Conservation (phyloP, 2,113 vertebrate species). For the Chaetodon auriga region DNA sequence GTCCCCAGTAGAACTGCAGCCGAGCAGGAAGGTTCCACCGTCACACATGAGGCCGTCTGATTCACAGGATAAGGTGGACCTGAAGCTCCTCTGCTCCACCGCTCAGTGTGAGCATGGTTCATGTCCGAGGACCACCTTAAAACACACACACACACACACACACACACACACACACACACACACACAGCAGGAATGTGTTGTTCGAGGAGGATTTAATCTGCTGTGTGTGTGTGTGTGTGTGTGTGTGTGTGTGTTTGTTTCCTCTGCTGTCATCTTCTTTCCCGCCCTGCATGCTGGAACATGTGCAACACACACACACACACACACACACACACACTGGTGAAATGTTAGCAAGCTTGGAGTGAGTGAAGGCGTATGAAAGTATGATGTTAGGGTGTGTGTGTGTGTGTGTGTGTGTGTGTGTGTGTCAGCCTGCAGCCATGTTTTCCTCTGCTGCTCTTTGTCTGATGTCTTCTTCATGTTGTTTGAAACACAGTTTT, state of each 20-base stretch:
- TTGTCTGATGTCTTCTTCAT: neutral
- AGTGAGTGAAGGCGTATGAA: neutral
- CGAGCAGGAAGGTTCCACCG: neutral
- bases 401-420: constrained; percentile 9
- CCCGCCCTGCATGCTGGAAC: constrained; percentile 9
- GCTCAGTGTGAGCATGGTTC: neutral
- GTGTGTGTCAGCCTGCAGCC: constrained; percentile 1
- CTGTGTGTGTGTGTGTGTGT: constrained; percentile 5
- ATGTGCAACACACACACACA: constrained; percentile 3
- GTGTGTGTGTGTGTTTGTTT: constrained; percentile 10
- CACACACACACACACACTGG: neutral
- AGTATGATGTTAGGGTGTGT: neutral
- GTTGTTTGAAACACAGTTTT: neutral
- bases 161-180: neutral
- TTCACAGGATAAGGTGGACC: neutral
- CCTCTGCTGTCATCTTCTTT: constrained; percentile 5
- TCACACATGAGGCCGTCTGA: neutral
- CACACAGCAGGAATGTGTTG: neutral
- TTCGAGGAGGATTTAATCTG: neutral
- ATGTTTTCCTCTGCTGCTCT: constrained; percentile 7
- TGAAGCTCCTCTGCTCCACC: neutral
- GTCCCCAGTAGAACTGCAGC: neutral
- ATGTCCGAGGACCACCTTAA: neutral
- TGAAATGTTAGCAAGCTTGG: neutral
- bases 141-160: constrained; percentile 14